Conservation (phyloP, 2,888 invertebrate genomes). For the Diaprepes abbreviatus region DNA sequence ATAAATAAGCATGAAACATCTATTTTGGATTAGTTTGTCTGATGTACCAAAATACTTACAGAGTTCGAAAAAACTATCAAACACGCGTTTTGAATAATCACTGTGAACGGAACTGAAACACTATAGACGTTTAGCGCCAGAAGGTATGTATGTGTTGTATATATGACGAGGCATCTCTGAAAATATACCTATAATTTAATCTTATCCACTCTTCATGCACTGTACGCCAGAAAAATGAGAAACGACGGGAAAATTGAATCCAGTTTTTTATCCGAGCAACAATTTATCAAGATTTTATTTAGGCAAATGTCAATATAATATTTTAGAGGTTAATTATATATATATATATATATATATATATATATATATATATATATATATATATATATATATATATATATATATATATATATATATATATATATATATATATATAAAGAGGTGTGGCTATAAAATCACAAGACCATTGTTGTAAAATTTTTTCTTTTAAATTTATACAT, state of each 20-base stretch:
- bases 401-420: too few species aligned
- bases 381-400: too few species aligned
- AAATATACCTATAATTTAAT: conserved; percentile 49
- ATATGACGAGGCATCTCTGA: conserved; percentile 45
- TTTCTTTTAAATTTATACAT: too few species aligned
- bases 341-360: too few species aligned
- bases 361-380: too few species aligned
- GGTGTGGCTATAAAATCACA: too few species aligned
- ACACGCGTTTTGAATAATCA: conserved; percentile 38
- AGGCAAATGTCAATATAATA: too few species aligned
- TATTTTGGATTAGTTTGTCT: neutral
- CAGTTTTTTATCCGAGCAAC: too few species aligned
- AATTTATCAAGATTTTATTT: too few species aligned
- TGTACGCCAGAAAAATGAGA: conserved; percentile 34
- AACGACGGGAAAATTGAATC: neutral
- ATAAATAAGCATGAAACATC: neutral
- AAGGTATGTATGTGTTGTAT: conserved; percentile 46
- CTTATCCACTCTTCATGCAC: conserved; percentile 44
- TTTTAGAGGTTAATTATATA: too few species aligned
- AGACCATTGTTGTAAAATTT: too few species aligned
- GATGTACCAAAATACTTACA: conserved; percentile 4
- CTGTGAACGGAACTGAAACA: conserved; percentile 42
- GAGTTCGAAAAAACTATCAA: conserved; percentile 10
- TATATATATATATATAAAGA: too few species aligned
- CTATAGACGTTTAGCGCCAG: conserved; percentile 35